Conservation (phyloP, 1,140 invertebrate species). For the Trachelipus rathkii region DNA sequence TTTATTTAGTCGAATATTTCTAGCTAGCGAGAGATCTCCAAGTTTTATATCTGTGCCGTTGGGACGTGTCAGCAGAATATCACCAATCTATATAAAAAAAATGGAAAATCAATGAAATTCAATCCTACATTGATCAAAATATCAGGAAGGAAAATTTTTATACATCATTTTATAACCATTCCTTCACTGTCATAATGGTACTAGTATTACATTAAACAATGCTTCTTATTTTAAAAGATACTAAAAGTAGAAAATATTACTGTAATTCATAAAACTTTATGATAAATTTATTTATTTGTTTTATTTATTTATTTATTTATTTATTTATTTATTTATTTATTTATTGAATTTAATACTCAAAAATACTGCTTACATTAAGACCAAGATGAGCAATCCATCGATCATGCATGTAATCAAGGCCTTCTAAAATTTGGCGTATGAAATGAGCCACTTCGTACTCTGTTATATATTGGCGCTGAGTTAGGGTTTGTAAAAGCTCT, state of each 20-base stretch:
- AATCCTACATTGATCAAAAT: no score
- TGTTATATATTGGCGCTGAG: slow-evolving; percentile 69
- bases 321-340: no score
- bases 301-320: no score
- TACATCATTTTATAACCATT: no score
- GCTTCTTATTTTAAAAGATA: no score
- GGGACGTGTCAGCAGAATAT: slow-evolving; percentile 75
- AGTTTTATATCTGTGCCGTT: slow-evolving; percentile 79
- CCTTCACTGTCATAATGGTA: no score
- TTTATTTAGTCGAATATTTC: slow-evolving; percentile 60
- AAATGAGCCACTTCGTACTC: slow-evolving; percentile 88
- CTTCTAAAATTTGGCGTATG: slow-evolving; percentile 77
- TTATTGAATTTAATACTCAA: no score
- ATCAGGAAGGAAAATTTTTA: no score
- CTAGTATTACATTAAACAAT: no score
- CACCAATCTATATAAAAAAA: slow-evolving; percentile 65
- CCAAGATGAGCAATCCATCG: slow-evolving; percentile 87
- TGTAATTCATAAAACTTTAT: no score
- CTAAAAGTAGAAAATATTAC: neutral
- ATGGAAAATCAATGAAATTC: no score
- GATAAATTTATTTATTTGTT: no score
- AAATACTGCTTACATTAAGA: slow-evolving; percentile 66
- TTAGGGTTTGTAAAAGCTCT: slow-evolving; percentile 73
- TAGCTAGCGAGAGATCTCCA: slow-evolving; percentile 79
- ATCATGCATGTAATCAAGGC: slow-evolving; percentile 83